These are phyloP conservation scores for Scarus forsteni DNA, from an alignment of 2,797 vertebrate species.

Conservation along the genomic window DNA sequence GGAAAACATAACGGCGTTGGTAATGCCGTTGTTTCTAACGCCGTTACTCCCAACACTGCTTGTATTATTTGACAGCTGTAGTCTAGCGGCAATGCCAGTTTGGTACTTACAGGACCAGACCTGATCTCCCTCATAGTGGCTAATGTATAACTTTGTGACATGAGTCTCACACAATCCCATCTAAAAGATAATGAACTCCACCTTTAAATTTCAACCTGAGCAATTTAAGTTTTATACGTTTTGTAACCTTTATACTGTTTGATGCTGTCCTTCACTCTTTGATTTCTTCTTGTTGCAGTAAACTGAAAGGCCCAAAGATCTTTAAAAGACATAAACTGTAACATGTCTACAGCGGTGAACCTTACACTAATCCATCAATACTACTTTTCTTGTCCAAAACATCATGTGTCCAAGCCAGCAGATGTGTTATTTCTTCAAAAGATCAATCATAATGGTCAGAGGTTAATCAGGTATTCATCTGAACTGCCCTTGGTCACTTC, in stretches of 20 bases:
- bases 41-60: too few relatives aligned
- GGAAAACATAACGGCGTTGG: too few relatives aligned
- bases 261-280: not conserved
- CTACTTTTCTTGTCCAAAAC: slow-evolving; percentile 12
- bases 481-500: not conserved
- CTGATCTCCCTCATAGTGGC: too few relatives aligned
- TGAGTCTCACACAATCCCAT: too few relatives aligned
- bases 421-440: slow-evolving; percentile 27
- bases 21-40: too few relatives aligned
- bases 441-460: slow-evolving; percentile 44
- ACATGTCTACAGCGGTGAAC: slow-evolving; percentile 1
- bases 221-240: not conserved
- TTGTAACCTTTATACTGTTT: not conserved
- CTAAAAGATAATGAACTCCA: too few relatives aligned
- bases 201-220: too few relatives aligned
- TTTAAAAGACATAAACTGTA: not conserved
- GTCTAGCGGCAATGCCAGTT: too few relatives aligned
- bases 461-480: slow-evolving; percentile 7
- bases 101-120: too few relatives aligned
- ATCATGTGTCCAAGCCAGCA: slow-evolving; percentile 16
- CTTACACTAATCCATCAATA: slow-evolving; percentile 8
- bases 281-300: not conserved
- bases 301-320: not conserved
- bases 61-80: too few relatives aligned
- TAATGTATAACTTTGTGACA: too few relatives aligned